Base-by-base conservation (phyloP, 2,888 invertebrate genomes). In the Ophion obscuratus region DNA sequence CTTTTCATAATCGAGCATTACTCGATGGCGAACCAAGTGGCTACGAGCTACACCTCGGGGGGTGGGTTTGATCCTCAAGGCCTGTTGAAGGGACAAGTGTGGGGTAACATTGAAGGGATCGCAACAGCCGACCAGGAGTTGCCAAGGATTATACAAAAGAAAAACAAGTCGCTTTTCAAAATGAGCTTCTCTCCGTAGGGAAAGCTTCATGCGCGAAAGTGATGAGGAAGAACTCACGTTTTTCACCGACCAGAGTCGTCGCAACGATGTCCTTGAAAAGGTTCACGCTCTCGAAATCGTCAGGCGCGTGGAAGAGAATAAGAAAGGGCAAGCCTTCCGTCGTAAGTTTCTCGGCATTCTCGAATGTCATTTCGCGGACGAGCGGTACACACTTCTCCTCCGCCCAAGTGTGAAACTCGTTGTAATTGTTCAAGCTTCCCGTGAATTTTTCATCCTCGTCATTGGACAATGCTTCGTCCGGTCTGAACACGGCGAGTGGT, bases 251-350 rank as follows among this genome's bases (percentile, higher is more conserved):
- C 74, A 99, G 95, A 91, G 98, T 97, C 47, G 94, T 95, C 66
- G 95, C 95, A 44, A 99, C 97, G 84, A 98, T 94, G 88, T 97
- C 96, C 91, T 97, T 98, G 94, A 96, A 99, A 90, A 96, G 95
- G 93, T 98, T 98, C 74, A 99, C 96, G 90, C 97, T 97, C 24
- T 97, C 97, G 0, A 95, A 95, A 90, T 97, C 97, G 91, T 98
- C 97, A 0, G 98, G 97, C 88, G 96, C 95, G 92, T 99, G 98
- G 95, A 99, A 99, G 64, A 99, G 95, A 89, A 99, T 99, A 57
- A 99, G 95, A 95, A 99, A 99, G 6, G 99, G 99, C 91, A 99
- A 94, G 47, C 99, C 99, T 95, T 99, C 99, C 94, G 99, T 99
- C 0, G 99, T 99, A 36, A 99, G 95, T 94, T 99, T 99, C 95